Base-by-base conservation (phyloP, 2,113 vertebrate species). In the Nothocercus julius region DNA sequence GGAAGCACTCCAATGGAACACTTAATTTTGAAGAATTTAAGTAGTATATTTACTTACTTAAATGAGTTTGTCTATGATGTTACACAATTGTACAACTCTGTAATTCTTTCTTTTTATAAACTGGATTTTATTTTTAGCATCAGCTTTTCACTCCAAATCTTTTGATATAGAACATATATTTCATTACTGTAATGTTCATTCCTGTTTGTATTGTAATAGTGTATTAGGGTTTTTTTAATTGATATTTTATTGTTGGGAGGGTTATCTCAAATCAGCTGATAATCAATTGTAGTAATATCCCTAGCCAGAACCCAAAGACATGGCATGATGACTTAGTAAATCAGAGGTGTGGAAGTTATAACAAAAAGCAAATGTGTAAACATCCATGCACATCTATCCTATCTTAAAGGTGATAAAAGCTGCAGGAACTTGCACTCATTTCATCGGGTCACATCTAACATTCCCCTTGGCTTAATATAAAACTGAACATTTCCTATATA, bases 401-500 rank as follows among this genome's bases (percentile, higher is more conserved):
- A 85, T 76, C 44, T 44, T 64, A 85, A 85, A 94, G 38, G 34
- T 63, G 70, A 82, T 80, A 62, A 89, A 91, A 89, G 34, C 53
- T 92, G 61, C 1, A 7, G 58, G 81, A 86, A 75, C 5, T 36
- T 54, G 7, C 74, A n/a, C 30, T 67, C 83, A 30, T 68, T 90
- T 84, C 89, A n/a, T 72, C 38, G 83, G 44, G 11, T 81, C 62
- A 95, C 22, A 73, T 82, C 58, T 75, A 14, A 1, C 1, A 47
- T 82, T 82, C 4, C 19, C 32, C 42, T 79, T 64, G 62, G 28
- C 66, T 91, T 79, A 73, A 79, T 53, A 45, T 56, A 84, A 91
- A 85, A 25, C 27, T 45, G 45, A 85, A 85, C 7, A 40, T 17
- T 63, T 76, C 54, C 74, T 85, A 36, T 17, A 64, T 8, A 3